These are phyloP conservation scores for Drosophila emarginata DNA, from an alignment of 2,888 invertebrate genomes.

Conservation along the genomic window DNA sequence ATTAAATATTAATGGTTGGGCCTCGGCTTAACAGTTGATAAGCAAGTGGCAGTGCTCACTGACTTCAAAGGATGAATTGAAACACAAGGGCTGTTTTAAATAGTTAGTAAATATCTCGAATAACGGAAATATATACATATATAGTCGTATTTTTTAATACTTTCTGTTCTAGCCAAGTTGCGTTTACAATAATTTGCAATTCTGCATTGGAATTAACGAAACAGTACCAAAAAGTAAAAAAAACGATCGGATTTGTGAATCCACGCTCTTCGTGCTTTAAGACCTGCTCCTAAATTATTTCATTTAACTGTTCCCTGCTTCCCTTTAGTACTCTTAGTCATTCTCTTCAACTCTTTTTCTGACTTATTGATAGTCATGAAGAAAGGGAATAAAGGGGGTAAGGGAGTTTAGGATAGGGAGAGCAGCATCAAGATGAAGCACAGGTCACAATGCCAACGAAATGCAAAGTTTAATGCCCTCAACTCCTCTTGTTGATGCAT, in stretches of 20 bases:
- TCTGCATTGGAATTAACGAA: too few species aligned
- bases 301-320: background rate
- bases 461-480: slow-evolving; percentile 47
- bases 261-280: background rate
- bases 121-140: too few species aligned
- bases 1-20: slow-evolving; percentile 13
- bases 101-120: too few species aligned
- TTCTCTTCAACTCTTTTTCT: slow-evolving; percentile 21
- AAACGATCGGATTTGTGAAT: background rate
- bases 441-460: slow-evolving; percentile 29
- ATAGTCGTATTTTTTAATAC: too few species aligned
- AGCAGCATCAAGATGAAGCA: slow-evolving; percentile 13
- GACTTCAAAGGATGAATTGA: too few species aligned
- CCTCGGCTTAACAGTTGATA: background rate
- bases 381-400: background rate
- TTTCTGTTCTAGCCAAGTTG: too few species aligned
- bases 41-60: too few species aligned
- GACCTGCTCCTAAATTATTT: background rate
- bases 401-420: background rate
- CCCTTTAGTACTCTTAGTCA: background rate
- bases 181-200: too few species aligned
- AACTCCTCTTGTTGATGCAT: slow-evolving; percentile 18
- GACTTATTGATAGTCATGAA: slow-evolving; percentile 17
- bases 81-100: too few species aligned
- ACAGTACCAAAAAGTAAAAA: too few species aligned